Conservation (phyloP, 1,140 invertebrate species). For the Bombyx mandarina region DNA sequence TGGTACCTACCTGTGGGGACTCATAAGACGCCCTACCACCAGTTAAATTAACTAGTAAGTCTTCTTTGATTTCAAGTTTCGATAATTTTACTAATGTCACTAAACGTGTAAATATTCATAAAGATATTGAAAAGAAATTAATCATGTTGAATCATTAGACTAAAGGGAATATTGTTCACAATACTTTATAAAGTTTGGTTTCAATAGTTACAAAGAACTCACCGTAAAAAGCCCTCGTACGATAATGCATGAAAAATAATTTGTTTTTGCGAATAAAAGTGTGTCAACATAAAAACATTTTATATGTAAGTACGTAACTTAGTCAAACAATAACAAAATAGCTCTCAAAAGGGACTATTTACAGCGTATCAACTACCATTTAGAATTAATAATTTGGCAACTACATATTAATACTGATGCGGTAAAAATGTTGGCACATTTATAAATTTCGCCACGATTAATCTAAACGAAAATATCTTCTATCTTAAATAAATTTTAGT, state of each 20-base stretch:
- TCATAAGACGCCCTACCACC: too few species aligned
- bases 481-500: conserved; percentile 60
- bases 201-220: conserved; percentile 27
- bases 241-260: conserved; percentile 70
- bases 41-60: too few species aligned
- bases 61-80: too few species aligned
- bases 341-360: conserved; percentile 45
- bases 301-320: neutral
- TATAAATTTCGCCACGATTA: conserved; percentile 40
- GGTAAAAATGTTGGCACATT: conserved; percentile 71
- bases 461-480: conserved; percentile 56
- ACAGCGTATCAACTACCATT: conserved; percentile 52
- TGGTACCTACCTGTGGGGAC: too few species aligned
- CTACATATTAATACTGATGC: conserved; percentile 70
- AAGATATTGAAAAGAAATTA: too few species aligned
- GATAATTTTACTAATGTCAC: too few species aligned
- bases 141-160: too few species aligned
- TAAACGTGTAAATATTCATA: too few species aligned
- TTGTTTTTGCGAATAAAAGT: conserved; percentile 40
- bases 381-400: conserved; percentile 55
- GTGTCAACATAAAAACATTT: conserved; percentile 39
- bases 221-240: conserved; percentile 64
- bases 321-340: neutral
- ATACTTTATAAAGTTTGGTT: too few species aligned
- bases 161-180: too few species aligned